These are phyloP conservation scores for Apus apus DNA, from an alignment of 2,113 vertebrate genomes.

Conservation along the genomic window DNA sequence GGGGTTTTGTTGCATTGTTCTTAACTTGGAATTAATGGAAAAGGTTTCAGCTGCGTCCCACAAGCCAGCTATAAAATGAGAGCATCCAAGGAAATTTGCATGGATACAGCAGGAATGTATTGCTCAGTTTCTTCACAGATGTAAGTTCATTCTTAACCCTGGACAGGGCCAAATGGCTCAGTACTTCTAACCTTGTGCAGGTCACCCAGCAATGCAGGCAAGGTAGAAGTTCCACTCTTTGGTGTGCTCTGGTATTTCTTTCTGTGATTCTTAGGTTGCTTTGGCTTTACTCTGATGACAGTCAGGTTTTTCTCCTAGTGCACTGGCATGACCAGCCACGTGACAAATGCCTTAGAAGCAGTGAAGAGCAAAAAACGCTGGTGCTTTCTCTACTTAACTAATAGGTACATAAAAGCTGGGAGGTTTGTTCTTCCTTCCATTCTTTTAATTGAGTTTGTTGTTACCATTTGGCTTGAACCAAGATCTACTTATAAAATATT, in stretches of 20 bases:
- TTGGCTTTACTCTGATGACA: background rate
- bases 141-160: slow-evolving; percentile 70
- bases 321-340: background rate
- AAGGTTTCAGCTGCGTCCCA: background rate
- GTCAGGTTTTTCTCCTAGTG: background rate
- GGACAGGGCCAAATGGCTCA: slow-evolving; percentile 79
- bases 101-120: background rate
- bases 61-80: background rate
- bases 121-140: slow-evolving; percentile 75
- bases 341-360: background rate
- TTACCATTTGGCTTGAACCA: background rate
- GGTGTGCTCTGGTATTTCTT: background rate
- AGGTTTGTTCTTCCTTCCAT: background rate
- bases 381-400: background rate
- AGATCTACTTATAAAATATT: background rate
- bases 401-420: background rate
- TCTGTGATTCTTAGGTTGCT: background rate
- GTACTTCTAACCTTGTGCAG: slow-evolving; percentile 81
- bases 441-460: background rate
- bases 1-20: background rate
- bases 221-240: slow-evolving; percentile 4
- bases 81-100: background rate
- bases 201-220: slow-evolving; percentile 25
- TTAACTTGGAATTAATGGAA: background rate
- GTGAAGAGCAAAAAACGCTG: background rate